Base-by-base conservation (phyloP, 2,113 vertebrate genomes). In the Campylomormyrus tamandua region DNA sequence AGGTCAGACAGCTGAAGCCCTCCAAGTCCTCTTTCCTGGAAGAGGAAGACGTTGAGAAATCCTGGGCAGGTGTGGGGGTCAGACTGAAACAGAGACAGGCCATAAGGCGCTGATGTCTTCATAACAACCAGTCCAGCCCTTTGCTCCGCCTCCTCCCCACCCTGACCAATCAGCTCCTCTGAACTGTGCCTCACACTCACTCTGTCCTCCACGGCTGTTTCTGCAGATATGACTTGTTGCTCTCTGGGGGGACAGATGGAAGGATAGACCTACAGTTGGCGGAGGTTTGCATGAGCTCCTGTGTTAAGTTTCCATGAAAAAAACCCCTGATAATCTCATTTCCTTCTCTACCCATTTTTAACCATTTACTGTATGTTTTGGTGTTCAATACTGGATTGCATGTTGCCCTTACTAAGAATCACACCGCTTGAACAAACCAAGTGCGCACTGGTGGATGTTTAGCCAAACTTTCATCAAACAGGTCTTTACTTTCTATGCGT, bases 131-230 rank as follows among this genome's bases (percentile, higher is more conserved):
- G 90, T 87, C 2, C 66, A 88, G 56, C 89, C 85, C 83, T 86
- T 77, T 80, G 39, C 27, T 86, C 19, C 52, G 87, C 35, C 89
- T 88, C 90, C 88, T 87, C 93, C 87, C 58, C 90, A 92, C 95
- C 93, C 90, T 96, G 94, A 92, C 95, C 92, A 96, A 96, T 95
- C 92, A 39, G 89, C 93, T 93, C 94, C 93, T 93, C 48, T 89
- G 83, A 90, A 90, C 93, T 85, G 90, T 58, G 7, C 90, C 88
- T 89, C 88, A 74, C 89, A 84, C 90, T 90, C 62, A 9, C 35
- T 77, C 91, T 89, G 89, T 92, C 92, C 90, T 92, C 84, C 87
- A 90, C 89, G 91, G 93, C 91, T 93, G 91, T 93, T 93, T 17
- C 91, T 90, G 24, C 58, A 88, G 83, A 89, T 93, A 95, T 95